phyloP scores from a whole-genome alignment of 2,797 vertebrate genomes.

The Dromococcyx pavoninus region DNA sequence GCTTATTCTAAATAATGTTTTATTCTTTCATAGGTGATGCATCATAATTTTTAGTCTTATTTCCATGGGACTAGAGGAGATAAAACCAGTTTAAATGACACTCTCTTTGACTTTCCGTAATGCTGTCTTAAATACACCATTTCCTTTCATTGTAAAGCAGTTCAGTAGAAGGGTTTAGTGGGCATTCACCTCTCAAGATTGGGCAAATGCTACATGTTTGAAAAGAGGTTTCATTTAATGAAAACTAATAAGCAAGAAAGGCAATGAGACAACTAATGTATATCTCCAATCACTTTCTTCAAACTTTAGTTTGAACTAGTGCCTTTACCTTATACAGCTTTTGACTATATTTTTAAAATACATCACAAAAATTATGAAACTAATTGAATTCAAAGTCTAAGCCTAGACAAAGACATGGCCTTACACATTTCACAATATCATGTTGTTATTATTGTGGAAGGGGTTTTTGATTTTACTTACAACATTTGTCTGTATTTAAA shows the following conservation, averaged over 20 bases:
- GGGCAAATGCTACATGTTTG: not conserved
- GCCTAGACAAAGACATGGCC: not conserved
- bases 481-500: conserved; percentile 14
- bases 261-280: not conserved
- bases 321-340: conserved; percentile 2
- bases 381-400: conserved; percentile 13
- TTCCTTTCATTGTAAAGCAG: not conserved
- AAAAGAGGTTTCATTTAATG: not conserved
- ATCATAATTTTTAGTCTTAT: not conserved
- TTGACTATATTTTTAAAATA: conserved; percentile 20
- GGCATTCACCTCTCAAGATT: not conserved
- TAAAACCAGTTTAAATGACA: not conserved
- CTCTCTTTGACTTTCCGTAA: not conserved
- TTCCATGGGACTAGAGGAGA: not conserved
- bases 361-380: conserved; percentile 1
- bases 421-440: not conserved
- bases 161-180: not conserved
- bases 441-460: not conserved
- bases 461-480: conserved; percentile 32
- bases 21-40: not conserved
- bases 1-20: not conserved
- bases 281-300: conserved; percentile 20
- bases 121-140: not conserved
- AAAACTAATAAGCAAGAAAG: conserved; percentile 15
- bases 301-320: conserved; percentile 28